Evolutionary conservation across 2,888 invertebrate genomes (phyloP).

Genomic region (Cordylochernes scorpioides): DNA sequence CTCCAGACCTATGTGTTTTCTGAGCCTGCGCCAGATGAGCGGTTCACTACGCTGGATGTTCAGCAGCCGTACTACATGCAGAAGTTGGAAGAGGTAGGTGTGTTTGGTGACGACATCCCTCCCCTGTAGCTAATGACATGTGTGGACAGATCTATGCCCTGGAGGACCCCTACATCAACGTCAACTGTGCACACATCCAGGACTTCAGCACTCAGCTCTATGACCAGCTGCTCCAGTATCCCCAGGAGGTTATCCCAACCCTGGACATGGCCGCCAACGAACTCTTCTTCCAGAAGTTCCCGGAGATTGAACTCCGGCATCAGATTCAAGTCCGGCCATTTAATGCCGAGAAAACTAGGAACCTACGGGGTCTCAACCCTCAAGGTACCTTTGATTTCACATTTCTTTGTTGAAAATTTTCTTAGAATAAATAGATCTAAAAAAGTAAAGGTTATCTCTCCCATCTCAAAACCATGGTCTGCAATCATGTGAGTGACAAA

Average conservation of each 20-base stretch:
- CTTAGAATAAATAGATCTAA: neutral
- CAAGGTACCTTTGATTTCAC: conserved; percentile 33
- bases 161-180: conserved; percentile 74
- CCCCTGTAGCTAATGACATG: conserved; percentile 1
- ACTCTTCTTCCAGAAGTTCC: conserved; percentile 72
- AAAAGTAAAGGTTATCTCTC: too few relatives aligned
- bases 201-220: conserved; percentile 60
- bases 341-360: conserved; percentile 66
- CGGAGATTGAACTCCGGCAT: conserved; percentile 60
- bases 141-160: conserved; percentile 51
- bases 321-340: conserved; percentile 89
- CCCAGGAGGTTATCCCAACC: conserved; percentile 87
- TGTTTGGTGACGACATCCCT: conserved; percentile 3
- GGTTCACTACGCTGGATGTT: conserved; percentile 41
- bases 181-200: conserved; percentile 73
- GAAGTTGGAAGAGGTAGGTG: conserved; percentile 55
- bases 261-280: conserved; percentile 93
- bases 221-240: conserved; percentile 70
- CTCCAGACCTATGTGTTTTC: conserved; percentile 53
- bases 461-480: too few relatives aligned
- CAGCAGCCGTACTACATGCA: conserved; percentile 72
- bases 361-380: conserved; percentile 83
- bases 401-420: neutral
- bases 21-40: conserved; percentile 39
- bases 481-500: too few relatives aligned